Evolutionary conservation across 2,797 vertebrate species (phyloP).

Genomic region (Intellagama lesueurii): DNA sequence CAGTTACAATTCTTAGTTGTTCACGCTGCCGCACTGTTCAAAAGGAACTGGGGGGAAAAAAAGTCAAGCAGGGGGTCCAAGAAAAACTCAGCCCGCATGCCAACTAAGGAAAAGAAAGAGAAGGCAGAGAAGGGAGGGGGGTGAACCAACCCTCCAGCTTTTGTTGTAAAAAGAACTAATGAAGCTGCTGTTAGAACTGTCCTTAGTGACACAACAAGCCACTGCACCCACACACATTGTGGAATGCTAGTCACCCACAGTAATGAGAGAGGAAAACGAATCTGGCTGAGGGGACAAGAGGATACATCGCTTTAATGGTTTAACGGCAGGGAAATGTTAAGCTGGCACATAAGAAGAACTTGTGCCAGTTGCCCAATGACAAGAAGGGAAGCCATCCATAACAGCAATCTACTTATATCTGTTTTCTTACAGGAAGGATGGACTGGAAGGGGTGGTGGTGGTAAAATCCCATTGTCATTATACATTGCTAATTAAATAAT

Average conservation of each 20-base stretch:
- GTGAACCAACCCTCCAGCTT: slow-evolving; percentile 64
- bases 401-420: slow-evolving; percentile 70
- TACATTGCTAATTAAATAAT: slow-evolving; percentile 89
- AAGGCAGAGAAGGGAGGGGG: slow-evolving; percentile 70
- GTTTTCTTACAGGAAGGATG: slow-evolving; percentile 77
- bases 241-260: slow-evolving; percentile 71
- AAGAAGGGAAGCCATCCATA: slow-evolving; percentile 66
- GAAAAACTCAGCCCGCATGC: slow-evolving; percentile 79
- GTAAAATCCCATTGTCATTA: slow-evolving; percentile 85
- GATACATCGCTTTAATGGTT: slow-evolving; percentile 67
- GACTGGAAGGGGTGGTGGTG: slow-evolving; percentile 72
- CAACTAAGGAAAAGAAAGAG: slow-evolving; percentile 81
- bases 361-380: slow-evolving; percentile 59
- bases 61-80: slow-evolving; percentile 83
- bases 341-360: slow-evolving; percentile 69
- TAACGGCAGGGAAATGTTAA: slow-evolving; percentile 69
- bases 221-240: slow-evolving; percentile 80
- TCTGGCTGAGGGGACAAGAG: slow-evolving; percentile 66
- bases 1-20: slow-evolving; percentile 83
- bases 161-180: slow-evolving; percentile 84
- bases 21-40: slow-evolving; percentile 79
- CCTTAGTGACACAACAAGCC: slow-evolving; percentile 78
- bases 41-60: slow-evolving; percentile 76
- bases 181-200: slow-evolving; percentile 81
- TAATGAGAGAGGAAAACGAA: slow-evolving; percentile 76